These are phyloP conservation scores for Heteromormyrus szaboi DNA, from an alignment of 2,797 vertebrate genomes.

Conservation along the genomic window DNA sequence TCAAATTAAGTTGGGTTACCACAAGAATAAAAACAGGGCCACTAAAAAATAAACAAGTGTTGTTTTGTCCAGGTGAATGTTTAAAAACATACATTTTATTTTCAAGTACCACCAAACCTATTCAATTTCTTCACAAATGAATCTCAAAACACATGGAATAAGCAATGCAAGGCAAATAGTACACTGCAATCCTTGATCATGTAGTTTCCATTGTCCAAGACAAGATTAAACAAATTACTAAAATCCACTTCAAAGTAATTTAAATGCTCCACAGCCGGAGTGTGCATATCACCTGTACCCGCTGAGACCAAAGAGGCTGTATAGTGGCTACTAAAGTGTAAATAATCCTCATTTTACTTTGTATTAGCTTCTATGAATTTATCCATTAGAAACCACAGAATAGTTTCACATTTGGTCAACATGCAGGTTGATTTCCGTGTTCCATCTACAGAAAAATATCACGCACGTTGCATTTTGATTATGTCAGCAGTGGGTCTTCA, in stretches of 20 bases:
- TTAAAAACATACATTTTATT: background rate
- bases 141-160: background rate
- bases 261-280: background rate
- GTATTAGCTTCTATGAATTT: background rate
- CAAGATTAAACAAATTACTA: no score
- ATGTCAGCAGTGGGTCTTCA: background rate
- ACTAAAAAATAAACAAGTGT: background rate
- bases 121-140: background rate
- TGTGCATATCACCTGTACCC: background rate
- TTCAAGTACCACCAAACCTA: background rate
- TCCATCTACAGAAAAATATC: background rate
- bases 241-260: background rate
- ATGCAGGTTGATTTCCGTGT: background rate
- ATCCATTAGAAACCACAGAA: background rate
- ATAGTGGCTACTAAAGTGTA: background rate
- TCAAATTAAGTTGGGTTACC: background rate
- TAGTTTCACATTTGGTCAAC: background rate
- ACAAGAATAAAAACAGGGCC: background rate
- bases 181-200: background rate
- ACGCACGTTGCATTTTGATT: background rate
- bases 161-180: background rate
- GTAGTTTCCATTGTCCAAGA: background rate
- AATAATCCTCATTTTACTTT: conserved; percentile 2
- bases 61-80: background rate
- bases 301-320: background rate